phyloP scores from a whole-genome alignment of 2,113 vertebrate species.

The Sebastes schlegelii region DNA sequence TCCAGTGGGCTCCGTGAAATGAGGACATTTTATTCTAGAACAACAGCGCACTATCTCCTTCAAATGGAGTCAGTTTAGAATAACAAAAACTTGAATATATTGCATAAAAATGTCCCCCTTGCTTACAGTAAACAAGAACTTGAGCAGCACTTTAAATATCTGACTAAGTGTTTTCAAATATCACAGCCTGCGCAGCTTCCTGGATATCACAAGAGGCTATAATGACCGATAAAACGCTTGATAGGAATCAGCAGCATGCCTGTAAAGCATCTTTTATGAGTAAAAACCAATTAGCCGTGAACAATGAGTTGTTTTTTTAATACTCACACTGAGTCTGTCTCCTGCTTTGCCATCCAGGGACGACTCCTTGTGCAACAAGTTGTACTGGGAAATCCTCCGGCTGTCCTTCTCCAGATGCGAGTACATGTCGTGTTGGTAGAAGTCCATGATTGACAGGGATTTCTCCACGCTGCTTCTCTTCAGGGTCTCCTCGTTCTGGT shows the following conservation, averaged over 20 bases:
- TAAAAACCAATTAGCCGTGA: background rate
- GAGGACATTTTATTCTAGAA: conserved; percentile 29
- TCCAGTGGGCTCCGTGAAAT: conserved; percentile 1
- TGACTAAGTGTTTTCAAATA: background rate
- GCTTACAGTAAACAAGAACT: background rate
- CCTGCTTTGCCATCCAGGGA: conserved; percentile 46
- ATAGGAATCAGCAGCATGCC: conserved; percentile 20
- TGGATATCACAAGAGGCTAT: background rate
- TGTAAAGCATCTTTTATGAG: conserved; percentile 27
- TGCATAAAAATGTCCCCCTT: background rate
- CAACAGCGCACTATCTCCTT: background rate
- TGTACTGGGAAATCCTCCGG: conserved; percentile 72
- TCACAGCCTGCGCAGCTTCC: background rate
- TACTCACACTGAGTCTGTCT: conserved; percentile 73
- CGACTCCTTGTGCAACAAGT: conserved; percentile 61
- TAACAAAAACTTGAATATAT: background rate
- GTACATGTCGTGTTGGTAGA: conserved; percentile 68
- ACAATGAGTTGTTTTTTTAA: background rate
- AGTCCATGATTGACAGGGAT: conserved; percentile 76
- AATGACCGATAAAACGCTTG: conserved; percentile 1
- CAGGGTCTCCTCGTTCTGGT: conserved; percentile 69
- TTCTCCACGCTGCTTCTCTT: conserved; percentile 63
- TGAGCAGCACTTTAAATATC: background rate
- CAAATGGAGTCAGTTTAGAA: background rate
- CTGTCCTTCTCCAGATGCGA: conserved; percentile 67